Percentiles rank a stretch among this genome's conserved stretches.
Evolutionary conservation across 2,797 vertebrate species (phyloP).

Genomic region (Strix occidentalis): DNA sequence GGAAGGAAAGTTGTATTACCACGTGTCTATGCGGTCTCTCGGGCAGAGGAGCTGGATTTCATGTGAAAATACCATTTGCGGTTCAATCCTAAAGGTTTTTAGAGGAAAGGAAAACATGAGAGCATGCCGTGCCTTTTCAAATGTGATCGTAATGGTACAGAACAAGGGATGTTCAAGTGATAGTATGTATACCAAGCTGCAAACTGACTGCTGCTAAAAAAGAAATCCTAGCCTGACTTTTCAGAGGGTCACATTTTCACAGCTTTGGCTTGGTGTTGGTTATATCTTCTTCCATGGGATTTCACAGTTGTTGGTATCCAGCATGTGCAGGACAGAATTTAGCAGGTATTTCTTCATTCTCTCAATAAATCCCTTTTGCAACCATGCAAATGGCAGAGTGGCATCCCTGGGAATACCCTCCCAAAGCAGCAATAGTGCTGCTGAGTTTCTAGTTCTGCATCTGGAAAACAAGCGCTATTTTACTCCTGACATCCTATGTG

Average conservation of each 20-base stretch:
- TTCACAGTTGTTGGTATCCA: background rate
- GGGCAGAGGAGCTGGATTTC: background rate
- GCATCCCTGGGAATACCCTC: background rate
- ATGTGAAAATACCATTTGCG: background rate
- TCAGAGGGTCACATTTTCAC: background rate
- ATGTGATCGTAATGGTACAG: background rate
- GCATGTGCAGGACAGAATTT: background rate
- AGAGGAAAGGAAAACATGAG: slow-evolving; percentile 32
- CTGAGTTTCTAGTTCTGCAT: background rate
- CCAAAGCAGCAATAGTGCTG: accelerated
- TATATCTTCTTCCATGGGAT: background rate
- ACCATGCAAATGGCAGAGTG: background rate
- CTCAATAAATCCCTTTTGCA: background rate
- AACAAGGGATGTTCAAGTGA: background rate
- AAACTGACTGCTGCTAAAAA: background rate
- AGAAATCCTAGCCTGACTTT: background rate
- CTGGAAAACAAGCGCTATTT: background rate
- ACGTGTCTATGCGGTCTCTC: background rate
- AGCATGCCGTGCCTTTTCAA: slow-evolving; percentile 9
- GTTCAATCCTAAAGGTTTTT: background rate
- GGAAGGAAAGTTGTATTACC: background rate
- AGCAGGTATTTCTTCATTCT: background rate
- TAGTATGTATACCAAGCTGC: background rate
- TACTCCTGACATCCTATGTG: accelerated
- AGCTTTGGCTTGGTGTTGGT: background rate